Evolutionary conservation across 2,113 vertebrate genomes (phyloP), one percentile per base, ranked within the genome.

Genomic region (Hassar affinis): DNA sequence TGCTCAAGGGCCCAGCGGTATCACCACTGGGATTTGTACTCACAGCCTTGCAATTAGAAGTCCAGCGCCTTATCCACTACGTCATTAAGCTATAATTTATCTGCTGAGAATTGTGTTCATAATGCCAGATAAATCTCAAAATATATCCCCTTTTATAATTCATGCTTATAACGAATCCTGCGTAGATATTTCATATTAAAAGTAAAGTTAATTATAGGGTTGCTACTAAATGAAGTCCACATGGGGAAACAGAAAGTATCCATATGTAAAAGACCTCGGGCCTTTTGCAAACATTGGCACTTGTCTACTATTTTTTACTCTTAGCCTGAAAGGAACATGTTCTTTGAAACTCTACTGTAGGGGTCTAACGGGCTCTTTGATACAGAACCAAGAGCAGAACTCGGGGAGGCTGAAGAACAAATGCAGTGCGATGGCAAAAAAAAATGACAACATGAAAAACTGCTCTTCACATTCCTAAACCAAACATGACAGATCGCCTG

Each of bases 271-370:
- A 33, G n/a, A 59, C 18, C 56, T 74, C 25, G 25, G 66, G 35
- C 51, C 42, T 74, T 62, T 25, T 64, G 49, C 74, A 82, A 87
- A 85, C 66, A 71, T 57, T 82, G 74, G 78, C 86, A 85, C 79
- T 68, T 64, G 78, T 22, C 79, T 74, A 59, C 75, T 5, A 71
- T 81, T 42, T 86, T 86, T 84, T 42, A 62, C 68, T 62, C 79
- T 49, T 57, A 54, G 52, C 71, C n/a, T 61, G 22, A 75, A 62
- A 61, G 77, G 56, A n/a, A 35, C 42, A 25, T 17, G 10, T 25
- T 52, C 30, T 30, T 18, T 47, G 18, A 52, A 47, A 66, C 8
- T 14, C n/a, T 33, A 9, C 1, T 35, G 57, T 33, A 47, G 15
- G 27, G 18, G 27, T 42, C 33, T 54, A 30, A 22, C 9, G 22